Evolutionary conservation across 2,888 invertebrate species (phyloP).

Genomic region (Dascillus cervinus): DNA sequence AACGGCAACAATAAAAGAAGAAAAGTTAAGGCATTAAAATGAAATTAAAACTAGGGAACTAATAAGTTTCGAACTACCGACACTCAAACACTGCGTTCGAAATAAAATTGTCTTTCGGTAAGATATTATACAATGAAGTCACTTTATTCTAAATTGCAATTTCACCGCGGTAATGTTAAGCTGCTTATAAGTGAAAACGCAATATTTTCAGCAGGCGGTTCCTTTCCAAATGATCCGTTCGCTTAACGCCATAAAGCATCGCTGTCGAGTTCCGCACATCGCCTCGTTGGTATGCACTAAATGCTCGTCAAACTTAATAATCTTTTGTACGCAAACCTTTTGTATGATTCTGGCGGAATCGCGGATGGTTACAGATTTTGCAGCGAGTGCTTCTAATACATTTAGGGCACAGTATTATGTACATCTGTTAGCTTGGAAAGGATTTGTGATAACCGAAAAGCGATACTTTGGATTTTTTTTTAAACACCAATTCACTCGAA

Average conservation of each 20-base stretch:
- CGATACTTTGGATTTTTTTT: constrained; percentile 4
- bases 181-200: constrained; percentile 31
- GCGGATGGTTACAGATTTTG: constrained; percentile 14
- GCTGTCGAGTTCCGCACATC: constrained; percentile 26
- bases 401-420: constrained; percentile 15
- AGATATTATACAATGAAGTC: constrained; percentile 36
- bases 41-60: constrained; percentile 23
- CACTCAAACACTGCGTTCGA: constrained; percentile 29
- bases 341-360: constrained; percentile 23
- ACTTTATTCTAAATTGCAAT: constrained; percentile 36
- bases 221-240: constrained; percentile 29
- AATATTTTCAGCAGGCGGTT: constrained; percentile 28
- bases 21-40: too few species aligned
- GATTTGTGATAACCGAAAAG: constrained; percentile 10
- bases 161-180: constrained; percentile 33
- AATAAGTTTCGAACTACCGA: constrained; percentile 25
- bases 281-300: constrained; percentile 31
- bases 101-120: constrained; percentile 32
- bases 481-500: too few species aligned
- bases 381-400: constrained; percentile 15
- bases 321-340: constrained; percentile 42
- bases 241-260: constrained; percentile 24
- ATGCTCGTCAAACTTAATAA: constrained; percentile 43
- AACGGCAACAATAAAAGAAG: too few species aligned
- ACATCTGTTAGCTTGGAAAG: constrained; percentile 14